Percentiles rank a stretch among this genome's conserved stretches.
These are phyloP conservation scores for Sebastes elongatus DNA, from an alignment of 2,797 vertebrate genomes.

Conservation along the genomic window DNA sequence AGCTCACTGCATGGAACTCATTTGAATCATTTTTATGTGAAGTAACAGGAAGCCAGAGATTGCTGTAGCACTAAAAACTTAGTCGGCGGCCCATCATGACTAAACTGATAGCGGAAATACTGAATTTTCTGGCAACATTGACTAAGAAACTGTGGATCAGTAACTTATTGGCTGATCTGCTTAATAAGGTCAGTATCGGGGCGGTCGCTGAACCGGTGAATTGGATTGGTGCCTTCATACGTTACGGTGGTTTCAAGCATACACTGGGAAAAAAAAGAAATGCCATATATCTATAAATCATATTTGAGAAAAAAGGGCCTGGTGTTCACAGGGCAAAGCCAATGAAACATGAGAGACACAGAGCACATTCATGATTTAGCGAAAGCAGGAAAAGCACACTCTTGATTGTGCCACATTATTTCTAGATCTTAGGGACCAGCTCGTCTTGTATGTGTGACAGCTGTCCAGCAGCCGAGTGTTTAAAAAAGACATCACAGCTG, in stretches of 20 bases:
- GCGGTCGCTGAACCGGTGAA: neutral
- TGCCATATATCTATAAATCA: neutral
- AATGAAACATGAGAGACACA: neutral
- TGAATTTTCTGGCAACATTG: neutral
- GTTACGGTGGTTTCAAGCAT: neutral
- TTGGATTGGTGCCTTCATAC: neutral
- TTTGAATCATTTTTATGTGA: neutral
- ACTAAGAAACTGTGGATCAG: neutral
- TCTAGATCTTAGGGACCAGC: neutral
- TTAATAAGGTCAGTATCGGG: neutral
- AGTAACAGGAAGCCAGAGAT: neutral
- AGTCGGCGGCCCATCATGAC: neutral
- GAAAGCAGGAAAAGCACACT: neutral
- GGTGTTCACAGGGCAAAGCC: neutral
- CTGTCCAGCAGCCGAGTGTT: neutral
- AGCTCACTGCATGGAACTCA: neutral
- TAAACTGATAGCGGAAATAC: neutral
- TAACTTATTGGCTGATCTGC: neutral
- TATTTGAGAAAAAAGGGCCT: neutral
- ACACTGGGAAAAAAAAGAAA: neutral
- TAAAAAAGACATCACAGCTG: slow-evolving; percentile 7
- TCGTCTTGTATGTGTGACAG: neutral
- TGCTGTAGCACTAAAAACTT: neutral
- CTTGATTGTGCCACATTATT: slow-evolving; percentile 16
- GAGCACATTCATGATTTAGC: slow-evolving; percentile 28